A percentile compares a stretch with the other conserved stretches of the same genome.
These are phyloP conservation scores for Arrhamphus sclerolepis DNA, from an alignment of 2,797 vertebrate species.

Conservation along the genomic window DNA sequence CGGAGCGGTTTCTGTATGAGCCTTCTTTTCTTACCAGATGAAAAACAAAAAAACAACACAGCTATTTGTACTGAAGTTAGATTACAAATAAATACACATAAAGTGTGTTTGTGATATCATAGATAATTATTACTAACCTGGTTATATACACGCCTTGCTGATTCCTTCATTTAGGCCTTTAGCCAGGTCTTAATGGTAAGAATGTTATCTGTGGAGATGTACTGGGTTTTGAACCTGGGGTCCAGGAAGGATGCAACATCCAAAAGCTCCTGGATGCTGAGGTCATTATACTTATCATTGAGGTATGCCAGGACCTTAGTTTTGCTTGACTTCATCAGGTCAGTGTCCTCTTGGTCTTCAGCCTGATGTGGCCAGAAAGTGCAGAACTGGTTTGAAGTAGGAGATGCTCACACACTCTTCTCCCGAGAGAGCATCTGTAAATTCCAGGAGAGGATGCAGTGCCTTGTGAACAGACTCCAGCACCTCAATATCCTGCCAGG, in stretches of 20 bases:
- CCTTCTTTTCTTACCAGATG: neutral
- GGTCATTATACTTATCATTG: neutral
- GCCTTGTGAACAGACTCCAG: neutral
- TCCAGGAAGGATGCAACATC: neutral
- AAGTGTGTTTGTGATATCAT: no score
- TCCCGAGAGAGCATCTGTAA: neutral
- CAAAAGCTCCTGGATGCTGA: neutral
- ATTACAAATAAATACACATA: no score
- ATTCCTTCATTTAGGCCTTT: no score
- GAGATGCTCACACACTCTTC: no score
- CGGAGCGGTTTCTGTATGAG: neutral
- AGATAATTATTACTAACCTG: no score
- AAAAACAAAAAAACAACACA: neutral
- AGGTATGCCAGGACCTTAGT: neutral
- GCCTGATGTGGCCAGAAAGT: neutral
- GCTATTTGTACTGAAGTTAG: no score
- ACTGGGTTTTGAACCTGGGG: slow-evolving; percentile 6
- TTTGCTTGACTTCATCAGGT: neutral
- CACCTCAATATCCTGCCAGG: neutral
- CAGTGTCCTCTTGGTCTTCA: neutral
- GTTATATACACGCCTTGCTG: no score
- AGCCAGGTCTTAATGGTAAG: neutral
- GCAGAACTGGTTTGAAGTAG: neutral
- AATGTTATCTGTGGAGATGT: neutral
- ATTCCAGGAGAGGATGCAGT: neutral